Evolutionary conservation across 2,113 vertebrate species (phyloP).

Genomic region (Coptodon rendalli): DNA sequence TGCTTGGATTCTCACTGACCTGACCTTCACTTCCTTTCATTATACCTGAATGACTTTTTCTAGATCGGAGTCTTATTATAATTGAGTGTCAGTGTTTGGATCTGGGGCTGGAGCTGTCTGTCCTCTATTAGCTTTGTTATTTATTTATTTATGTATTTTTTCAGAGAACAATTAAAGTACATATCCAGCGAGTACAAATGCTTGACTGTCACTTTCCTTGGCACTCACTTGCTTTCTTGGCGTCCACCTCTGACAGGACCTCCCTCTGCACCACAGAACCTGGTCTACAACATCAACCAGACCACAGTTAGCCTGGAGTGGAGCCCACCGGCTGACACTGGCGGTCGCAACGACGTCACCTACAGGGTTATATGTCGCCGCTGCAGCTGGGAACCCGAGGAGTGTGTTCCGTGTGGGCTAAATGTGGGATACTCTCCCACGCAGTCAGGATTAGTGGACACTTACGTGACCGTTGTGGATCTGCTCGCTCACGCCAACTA

Average conservation of each 20-base stretch:
- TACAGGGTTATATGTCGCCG: conserved; percentile 90
- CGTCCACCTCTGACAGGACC: conserved; percentile 76
- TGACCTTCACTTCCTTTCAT: conserved; percentile 37
- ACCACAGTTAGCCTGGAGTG: conserved; percentile 94
- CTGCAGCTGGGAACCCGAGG: conserved; percentile 95
- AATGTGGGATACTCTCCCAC: conserved; percentile 90
- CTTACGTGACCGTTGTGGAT: conserved; percentile 88
- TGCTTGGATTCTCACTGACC: conserved; percentile 40
- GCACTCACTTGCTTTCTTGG: conserved; percentile 29
- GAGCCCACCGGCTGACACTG: conserved; percentile 90
- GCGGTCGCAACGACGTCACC: conserved; percentile 92
- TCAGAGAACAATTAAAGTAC: conserved; percentile 34
- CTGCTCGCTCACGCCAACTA: conserved; percentile 97
- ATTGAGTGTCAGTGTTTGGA: conserved; percentile 62
- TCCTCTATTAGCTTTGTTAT: conserved; percentile 11
- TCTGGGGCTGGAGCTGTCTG: conserved; percentile 38
- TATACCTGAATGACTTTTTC: conserved; percentile 25
- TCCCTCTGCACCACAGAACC: conserved; percentile 96
- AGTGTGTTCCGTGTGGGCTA: conserved; percentile 89
- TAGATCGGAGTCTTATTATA: conserved; percentile 59
- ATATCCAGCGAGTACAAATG: conserved; percentile 49
- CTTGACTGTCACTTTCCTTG: conserved; percentile 27
- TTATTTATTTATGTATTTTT: not conserved
- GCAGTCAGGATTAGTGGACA: conserved; percentile 90
- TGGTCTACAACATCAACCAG: conserved; percentile 99